These are phyloP conservation scores for Eutrigla gurnardus DNA, from an alignment of 2,797 vertebrate species.

Conservation along the genomic window DNA sequence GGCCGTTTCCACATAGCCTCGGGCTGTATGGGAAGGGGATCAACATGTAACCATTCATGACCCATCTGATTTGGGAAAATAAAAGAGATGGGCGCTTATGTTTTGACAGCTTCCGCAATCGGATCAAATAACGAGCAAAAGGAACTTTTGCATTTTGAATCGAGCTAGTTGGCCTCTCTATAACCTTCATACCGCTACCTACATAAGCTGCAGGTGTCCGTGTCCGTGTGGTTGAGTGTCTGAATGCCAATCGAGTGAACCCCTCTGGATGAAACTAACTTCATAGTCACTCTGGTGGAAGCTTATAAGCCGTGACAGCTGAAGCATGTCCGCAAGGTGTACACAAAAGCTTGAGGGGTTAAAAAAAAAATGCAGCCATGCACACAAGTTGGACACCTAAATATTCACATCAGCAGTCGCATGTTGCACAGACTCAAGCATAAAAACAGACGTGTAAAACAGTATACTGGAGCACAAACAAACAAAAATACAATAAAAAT, in stretches of 20 bases:
- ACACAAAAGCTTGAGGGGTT: slow-evolving; percentile 26
- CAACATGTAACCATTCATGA: slow-evolving; percentile 38
- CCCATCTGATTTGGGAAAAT: slow-evolving; percentile 25
- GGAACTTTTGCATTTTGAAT: slow-evolving; percentile 3
- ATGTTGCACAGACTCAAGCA: slow-evolving; percentile 32
- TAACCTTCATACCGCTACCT: neutral
- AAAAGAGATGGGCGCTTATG: slow-evolving; percentile 5
- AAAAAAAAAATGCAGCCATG: slow-evolving; percentile 21
- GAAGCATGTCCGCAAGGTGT: slow-evolving; percentile 29
- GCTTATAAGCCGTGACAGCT: slow-evolving; percentile 12
- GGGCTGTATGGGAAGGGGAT: slow-evolving; percentile 18
- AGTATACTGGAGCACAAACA: slow-evolving; percentile 18
- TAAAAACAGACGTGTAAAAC: slow-evolving; percentile 47
- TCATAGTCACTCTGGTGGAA: slow-evolving; percentile 25
- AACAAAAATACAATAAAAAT: slow-evolving; percentile 5
- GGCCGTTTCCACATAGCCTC: slow-evolving; percentile 46
- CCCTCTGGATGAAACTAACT: slow-evolving; percentile 27
- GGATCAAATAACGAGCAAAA: slow-evolving; percentile 27
- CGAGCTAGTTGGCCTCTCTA: neutral
- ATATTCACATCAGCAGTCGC: slow-evolving; percentile 20
- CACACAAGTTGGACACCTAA: slow-evolving; percentile 11
- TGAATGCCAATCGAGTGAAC: slow-evolving; percentile 44
- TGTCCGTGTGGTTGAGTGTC: slow-evolving; percentile 15
- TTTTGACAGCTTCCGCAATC: slow-evolving; percentile 31
- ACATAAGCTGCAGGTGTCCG: slow-evolving; percentile 22